phyloP scores from a whole-genome alignment of 2,797 vertebrate genomes.

The Todus mexicanus region DNA sequence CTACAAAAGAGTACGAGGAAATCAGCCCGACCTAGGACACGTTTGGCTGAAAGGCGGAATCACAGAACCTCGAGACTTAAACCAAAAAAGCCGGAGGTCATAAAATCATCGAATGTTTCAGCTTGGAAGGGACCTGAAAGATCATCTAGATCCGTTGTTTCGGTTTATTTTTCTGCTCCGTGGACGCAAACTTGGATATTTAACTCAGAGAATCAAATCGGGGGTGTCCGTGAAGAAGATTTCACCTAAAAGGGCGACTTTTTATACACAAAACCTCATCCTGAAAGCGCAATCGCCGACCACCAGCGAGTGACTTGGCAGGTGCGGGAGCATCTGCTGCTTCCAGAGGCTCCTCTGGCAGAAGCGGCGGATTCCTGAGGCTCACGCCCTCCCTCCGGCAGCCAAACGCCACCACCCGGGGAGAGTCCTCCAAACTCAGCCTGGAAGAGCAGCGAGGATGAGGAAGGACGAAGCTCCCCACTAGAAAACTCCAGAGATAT shows the following conservation, averaged over 20 bases:
- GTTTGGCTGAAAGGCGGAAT: too few species aligned
- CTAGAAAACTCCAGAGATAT: not conserved
- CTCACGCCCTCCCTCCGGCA: not conserved
- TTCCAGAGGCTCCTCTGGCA: not conserved
- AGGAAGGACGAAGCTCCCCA: not conserved
- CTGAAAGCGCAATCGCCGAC: fast-evolving
- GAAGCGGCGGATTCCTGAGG: not conserved
- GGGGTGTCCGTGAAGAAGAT: fast-evolving
- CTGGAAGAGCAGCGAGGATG: not conserved
- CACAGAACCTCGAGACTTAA: not conserved
- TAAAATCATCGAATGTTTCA: too few species aligned
- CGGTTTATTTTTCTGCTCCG: not conserved
- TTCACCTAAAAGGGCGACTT: not conserved
- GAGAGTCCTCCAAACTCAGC: not conserved
- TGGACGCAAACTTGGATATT: not conserved
- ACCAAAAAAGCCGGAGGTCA: not conserved
- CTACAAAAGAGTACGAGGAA: too few species aligned
- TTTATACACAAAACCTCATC: not conserved
- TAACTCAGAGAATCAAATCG: fast-evolving
- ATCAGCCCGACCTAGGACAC: too few species aligned
- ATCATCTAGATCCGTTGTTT: too few species aligned
- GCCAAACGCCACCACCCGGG: fast-evolving
- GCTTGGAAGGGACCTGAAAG: too few species aligned
- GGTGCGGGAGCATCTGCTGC: not conserved
- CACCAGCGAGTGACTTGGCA: not conserved